These are phyloP conservation scores for Toxonevra muliebris DNA, from an alignment of 2,888 invertebrate genomes.

Conservation along the genomic window DNA sequence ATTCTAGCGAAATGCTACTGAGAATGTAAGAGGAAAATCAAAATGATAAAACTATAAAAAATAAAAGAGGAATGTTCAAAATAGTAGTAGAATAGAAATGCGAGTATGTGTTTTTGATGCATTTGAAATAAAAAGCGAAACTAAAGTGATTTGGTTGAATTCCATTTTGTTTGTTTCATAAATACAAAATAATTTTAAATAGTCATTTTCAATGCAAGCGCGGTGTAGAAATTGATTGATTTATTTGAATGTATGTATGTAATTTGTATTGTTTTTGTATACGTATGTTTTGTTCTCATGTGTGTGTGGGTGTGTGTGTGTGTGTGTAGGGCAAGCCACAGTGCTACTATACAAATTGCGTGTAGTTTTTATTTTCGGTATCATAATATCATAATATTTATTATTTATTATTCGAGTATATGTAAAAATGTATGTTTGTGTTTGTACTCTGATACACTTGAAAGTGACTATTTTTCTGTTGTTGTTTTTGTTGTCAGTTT, in stretches of 20 bases:
- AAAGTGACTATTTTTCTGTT: constrained; percentile 12
- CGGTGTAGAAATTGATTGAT: background rate
- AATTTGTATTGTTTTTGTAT: background rate
- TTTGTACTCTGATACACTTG: background rate
- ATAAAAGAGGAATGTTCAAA: background rate
- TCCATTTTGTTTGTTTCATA: no score
- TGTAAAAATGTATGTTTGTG: background rate
- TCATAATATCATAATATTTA: no score
- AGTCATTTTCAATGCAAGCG: constrained; percentile 26
- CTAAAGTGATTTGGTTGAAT: background rate
- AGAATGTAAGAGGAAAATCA: no score
- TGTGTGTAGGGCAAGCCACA: constrained; percentile 22
- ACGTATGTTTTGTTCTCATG: background rate
- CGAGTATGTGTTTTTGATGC: no score
- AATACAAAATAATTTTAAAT: background rate
- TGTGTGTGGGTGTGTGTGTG: background rate
- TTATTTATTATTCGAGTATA: background rate
- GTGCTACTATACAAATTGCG: constrained; percentile 38
- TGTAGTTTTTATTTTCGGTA: constrained; percentile 18
- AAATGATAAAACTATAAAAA: background rate
- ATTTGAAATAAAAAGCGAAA: background rate
- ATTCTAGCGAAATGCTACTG: no score
- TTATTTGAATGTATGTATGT: constrained; percentile 3
- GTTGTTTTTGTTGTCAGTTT: no score
- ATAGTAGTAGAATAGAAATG: no score